Evolutionary conservation across 2,888 invertebrate genomes (phyloP).

Genomic region (Leptinotarsa tumamoca): DNA sequence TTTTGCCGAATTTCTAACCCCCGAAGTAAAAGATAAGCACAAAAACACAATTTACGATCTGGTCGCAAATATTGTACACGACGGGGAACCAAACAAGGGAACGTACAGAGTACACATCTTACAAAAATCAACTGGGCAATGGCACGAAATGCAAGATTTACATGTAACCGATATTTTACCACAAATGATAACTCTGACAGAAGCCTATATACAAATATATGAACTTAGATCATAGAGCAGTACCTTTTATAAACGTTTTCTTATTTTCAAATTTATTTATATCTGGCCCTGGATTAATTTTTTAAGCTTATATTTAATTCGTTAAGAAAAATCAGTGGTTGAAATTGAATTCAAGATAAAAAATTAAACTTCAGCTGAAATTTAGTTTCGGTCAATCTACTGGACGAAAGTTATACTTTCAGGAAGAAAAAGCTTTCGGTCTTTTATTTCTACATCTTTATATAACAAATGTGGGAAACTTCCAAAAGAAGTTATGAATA

Average conservation of each 20-base stretch:
- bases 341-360: no score
- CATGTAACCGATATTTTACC: constrained; percentile 98
- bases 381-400: no score
- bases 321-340: no score
- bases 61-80: constrained; percentile 99
- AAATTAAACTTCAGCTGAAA: no score
- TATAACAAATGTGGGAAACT: no score
- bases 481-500: no score
- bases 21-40: constrained; percentile 82
- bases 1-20: constrained; percentile 93
- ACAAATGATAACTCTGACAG: constrained; percentile 99
- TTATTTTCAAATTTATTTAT: neutral
- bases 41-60: constrained; percentile 93
- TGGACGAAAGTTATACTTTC: no score
- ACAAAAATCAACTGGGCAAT: constrained; percentile 87
- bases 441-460: no score
- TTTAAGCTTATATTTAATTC: no score
- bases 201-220: constrained; percentile 96
- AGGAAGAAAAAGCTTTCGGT: no score
- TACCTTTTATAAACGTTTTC: constrained; percentile 13
- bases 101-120: constrained; percentile 94
- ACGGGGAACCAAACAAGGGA: constrained; percentile 95
- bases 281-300: neutral
- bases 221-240: constrained; percentile 65
- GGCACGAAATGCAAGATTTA: constrained; percentile 92